Base-by-base conservation (phyloP, 2,797 vertebrate species). In the Sebastes taczanowskii region DNA sequence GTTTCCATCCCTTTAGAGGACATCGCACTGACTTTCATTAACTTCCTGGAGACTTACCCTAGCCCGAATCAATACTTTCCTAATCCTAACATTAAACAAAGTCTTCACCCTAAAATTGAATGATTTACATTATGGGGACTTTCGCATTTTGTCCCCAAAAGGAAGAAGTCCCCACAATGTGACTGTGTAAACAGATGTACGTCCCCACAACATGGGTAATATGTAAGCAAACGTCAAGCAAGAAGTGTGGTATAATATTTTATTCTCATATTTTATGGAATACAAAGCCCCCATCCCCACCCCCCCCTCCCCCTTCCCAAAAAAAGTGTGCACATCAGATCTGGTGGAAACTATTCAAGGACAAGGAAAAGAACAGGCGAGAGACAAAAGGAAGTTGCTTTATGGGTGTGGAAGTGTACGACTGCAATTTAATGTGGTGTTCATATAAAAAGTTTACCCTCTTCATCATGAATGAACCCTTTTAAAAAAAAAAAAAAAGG, bases 201-300 rank as follows among this genome's bases (percentile, higher is more conserved):
- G 3, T 46, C 42, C 42, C 42, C 42, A 46, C 16, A 46, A 18
- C 42, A 46, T 46, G 6, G 16, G 42, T 46, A 46, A 46, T 46
- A n/a, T n/a, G 22, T 13, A n/a, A 89, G 18, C 58, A 23, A 80
- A 76, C 29, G n/a, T 67, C 34, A 75, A 84, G 18, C 71, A 69
- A 63, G 1, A 64, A 14, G 22, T 91, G 91, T 90, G 91, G 92
- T 91, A 92, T 92, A 92, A 91, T 93, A 93, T 92, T 94, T 95
- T 94, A 94, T 95, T 95, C 87, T 94, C 87, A 93, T 93, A 92
- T 90, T 92, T 94, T 87, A 94, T 90, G 90, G 91, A 94, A 94
- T 95, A 95, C 93, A 95, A 94, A 93, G 88, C 84, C 85, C 87
- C 69, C 61, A 93, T 86, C 87, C 69, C 62, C 3, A 29, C 71